These are phyloP conservation scores for Thereva unica DNA, from an alignment of 2,888 invertebrate species.

Conservation along the genomic window DNA sequence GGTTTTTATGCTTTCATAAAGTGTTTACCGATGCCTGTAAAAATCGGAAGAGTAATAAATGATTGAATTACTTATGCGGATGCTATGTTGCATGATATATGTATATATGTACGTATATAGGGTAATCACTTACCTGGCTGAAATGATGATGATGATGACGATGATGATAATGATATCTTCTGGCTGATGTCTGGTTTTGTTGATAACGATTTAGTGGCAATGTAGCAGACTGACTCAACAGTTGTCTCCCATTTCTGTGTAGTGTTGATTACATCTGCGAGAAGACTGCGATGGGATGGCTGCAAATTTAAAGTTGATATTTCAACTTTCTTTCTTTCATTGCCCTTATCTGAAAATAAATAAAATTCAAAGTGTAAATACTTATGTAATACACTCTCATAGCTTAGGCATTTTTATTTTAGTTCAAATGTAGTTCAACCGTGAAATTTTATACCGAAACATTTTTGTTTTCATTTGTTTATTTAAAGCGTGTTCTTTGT, in stretches of 20 bases:
- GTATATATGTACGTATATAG: neutral
- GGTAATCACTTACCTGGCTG: constrained; percentile 33
- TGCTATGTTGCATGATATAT: constrained; percentile 19
- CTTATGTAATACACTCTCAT: neutral
- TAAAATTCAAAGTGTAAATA: too few species aligned
- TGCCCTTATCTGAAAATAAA: constrained; percentile 19
- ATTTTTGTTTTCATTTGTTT: too few species aligned
- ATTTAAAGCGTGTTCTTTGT: too few species aligned
- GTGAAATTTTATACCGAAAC: too few species aligned
- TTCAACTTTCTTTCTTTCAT: constrained; percentile 21
- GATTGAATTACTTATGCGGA: neutral
- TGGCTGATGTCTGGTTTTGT: constrained; percentile 43
- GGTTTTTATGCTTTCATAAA: neutral
- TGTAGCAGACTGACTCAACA: constrained; percentile 56
- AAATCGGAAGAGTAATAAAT: too few species aligned
- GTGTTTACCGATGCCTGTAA: too few species aligned
- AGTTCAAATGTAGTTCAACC: neutral
- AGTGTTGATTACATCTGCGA: constrained; percentile 55
- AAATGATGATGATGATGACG: constrained; percentile 10
- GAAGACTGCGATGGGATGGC: constrained; percentile 45
- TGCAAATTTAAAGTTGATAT: constrained; percentile 30
- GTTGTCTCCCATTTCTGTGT: constrained; percentile 59
- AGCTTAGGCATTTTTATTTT: neutral
- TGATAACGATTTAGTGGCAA: constrained; percentile 54
- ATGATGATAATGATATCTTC: neutral